phyloP scores from a whole-genome alignment of 1,140 invertebrate genomes.

The Drosophila cardini region DNA sequence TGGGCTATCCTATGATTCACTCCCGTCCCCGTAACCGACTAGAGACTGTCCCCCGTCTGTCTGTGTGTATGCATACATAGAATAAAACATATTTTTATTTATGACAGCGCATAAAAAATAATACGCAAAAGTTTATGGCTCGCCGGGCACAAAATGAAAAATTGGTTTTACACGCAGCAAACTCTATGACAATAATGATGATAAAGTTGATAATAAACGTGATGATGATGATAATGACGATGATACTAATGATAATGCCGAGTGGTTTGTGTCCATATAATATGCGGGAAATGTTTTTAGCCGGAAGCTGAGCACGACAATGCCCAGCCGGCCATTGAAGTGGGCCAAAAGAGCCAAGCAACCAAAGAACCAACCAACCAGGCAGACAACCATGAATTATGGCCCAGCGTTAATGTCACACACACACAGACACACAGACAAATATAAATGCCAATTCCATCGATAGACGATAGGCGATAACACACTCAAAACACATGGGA shows the following conservation, averaged over 20 bases:
- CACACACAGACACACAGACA: constrained; percentile 28
- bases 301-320: constrained; percentile 34
- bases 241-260: constrained; percentile 44
- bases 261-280: background rate
- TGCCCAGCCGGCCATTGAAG: constrained; percentile 11
- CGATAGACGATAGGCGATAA: constrained; percentile 50
- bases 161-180: constrained; percentile 76
- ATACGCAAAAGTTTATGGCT: constrained; percentile 78
- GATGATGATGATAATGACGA: constrained; percentile 33
- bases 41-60: background rate
- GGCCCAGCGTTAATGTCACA: constrained; percentile 63
- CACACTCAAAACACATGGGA: constrained; percentile 6
- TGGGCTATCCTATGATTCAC: constrained; percentile 17
- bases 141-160: constrained; percentile 74
- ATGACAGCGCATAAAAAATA: constrained; percentile 75
- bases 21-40: background rate
- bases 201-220: constrained; percentile 42
- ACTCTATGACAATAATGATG: constrained; percentile 37
- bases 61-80: constrained; percentile 36
- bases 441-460: constrained; percentile 61
- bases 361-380: constrained; percentile 26
- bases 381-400: constrained; percentile 63
- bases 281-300: constrained; percentile 2
- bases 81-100: constrained; percentile 77
- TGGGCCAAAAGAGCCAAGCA: background rate